Percentiles rank a stretch among this genome's conserved stretches.
phyloP scores from a whole-genome alignment of 2,888 invertebrate species.

The Theretra japonica region DNA sequence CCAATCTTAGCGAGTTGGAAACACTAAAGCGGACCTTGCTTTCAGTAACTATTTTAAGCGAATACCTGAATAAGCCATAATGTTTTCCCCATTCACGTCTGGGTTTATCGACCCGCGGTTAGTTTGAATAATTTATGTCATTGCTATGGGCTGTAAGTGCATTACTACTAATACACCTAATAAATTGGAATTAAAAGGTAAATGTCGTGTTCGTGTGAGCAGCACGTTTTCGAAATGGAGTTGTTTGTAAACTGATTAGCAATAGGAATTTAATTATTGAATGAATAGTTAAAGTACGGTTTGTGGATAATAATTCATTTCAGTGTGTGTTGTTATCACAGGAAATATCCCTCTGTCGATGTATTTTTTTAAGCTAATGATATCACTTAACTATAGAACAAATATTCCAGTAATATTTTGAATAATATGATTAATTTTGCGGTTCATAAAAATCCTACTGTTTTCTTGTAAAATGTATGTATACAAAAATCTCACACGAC shows the following conservation, averaged over 20 bases:
- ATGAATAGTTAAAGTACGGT: background rate
- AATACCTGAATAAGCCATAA: conserved; percentile 59
- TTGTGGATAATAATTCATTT: background rate
- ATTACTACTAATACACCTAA: conserved; percentile 39
- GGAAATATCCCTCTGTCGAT: no score
- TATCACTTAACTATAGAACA: no score
- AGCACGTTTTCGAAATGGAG: background rate
- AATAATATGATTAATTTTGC: no score
- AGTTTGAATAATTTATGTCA: conserved; percentile 70
- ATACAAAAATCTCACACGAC: no score
- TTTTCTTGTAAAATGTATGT: no score
- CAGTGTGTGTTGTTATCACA: no score
- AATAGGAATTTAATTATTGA: background rate
- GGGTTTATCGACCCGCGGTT: conserved; percentile 65
- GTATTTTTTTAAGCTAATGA: no score
- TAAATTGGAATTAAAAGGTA: conserved; percentile 38
- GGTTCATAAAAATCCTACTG: no score
- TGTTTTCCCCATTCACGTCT: conserved; percentile 59
- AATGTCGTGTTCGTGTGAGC: background rate
- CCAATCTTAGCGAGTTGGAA: conserved; percentile 47
- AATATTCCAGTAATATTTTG: no score
- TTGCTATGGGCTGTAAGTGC: conserved; percentile 48
- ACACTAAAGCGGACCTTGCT: conserved; percentile 43
- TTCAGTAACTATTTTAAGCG: conserved; percentile 55
- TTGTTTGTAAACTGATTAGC: background rate